Percentiles rank a stretch among this genome's conserved stretches.
Evolutionary conservation across 2,113 vertebrate genomes (phyloP).

Genomic region (Sander vitreus): DNA sequence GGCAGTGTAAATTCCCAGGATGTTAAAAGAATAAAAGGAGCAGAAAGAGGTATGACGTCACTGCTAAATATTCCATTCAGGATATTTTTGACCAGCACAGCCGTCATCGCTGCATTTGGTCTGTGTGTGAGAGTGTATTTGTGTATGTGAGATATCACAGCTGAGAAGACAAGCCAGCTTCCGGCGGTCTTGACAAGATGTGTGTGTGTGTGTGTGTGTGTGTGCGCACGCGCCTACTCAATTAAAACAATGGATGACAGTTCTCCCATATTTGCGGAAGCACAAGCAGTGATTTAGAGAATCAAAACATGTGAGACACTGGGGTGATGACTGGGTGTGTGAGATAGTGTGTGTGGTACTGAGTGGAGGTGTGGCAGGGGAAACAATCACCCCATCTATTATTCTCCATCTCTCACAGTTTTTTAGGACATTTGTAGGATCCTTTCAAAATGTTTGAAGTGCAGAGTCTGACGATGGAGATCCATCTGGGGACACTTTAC

Average conservation of each 20-base stretch:
- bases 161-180: constrained; percentile 69
- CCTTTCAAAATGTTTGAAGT: background rate
- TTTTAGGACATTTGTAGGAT: constrained; percentile 1
- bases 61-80: constrained; percentile 44
- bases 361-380: constrained; percentile 34
- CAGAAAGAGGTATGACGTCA: constrained; percentile 48
- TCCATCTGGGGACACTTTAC: background rate
- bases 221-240: constrained; percentile 10
- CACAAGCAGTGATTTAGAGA: constrained; percentile 59
- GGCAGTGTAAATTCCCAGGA: constrained; percentile 29
- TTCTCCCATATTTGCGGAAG: constrained; percentile 52
- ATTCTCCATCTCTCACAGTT: constrained; percentile 4
- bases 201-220: background rate
- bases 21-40: constrained; percentile 37
- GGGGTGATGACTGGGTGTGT: constrained; percentile 2
- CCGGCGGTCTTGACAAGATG: constrained; percentile 53
- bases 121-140: constrained; percentile 63
- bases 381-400: constrained; percentile 11
- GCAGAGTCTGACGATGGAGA: background rate
- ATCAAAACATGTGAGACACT: constrained; percentile 44
- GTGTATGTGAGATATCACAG: constrained; percentile 73
- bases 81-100: constrained; percentile 67
- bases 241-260: constrained; percentile 67
- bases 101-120: constrained; percentile 71
- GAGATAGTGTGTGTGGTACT: background rate